phyloP scores from a whole-genome alignment of 2,888 invertebrate species.

The Pollenia labialis region DNA sequence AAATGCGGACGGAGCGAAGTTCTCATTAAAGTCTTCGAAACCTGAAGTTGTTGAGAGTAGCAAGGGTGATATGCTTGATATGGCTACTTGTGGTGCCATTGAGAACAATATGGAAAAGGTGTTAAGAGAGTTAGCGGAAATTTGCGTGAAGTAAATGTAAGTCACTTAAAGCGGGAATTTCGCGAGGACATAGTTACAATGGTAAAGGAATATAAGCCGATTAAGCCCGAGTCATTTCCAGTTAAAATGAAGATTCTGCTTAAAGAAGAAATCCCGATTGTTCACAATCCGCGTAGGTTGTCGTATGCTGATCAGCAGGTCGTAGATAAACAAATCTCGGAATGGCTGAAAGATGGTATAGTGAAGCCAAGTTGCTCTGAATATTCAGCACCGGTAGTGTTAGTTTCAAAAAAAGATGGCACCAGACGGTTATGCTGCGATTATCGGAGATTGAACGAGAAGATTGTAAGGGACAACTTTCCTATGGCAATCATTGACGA shows the following conservation, averaged over 20 bases:
- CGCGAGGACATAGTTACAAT: neutral
- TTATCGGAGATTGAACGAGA: constrained; percentile 50
- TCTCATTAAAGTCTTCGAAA: neutral
- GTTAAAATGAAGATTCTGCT: constrained; percentile 76
- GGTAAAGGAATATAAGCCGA: constrained; percentile 77
- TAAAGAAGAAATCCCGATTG: constrained; percentile 77
- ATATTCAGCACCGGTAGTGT: constrained; percentile 53
- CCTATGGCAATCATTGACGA: constrained; percentile 64
- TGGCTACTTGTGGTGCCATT: neutral
- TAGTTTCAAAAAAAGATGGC: constrained; percentile 60
- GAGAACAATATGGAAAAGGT: neutral
- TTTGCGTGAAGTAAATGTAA: constrained; percentile 1
- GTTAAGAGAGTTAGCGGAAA: neutral
- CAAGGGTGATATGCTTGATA: no score
- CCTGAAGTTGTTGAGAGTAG: neutral
- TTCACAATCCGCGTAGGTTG: constrained; percentile 72
- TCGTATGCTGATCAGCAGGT: no score
- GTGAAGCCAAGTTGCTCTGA: constrained; percentile 58
- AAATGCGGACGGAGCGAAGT: constrained; percentile 13
- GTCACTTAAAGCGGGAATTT: constrained; percentile 4
- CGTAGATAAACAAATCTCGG: neutral
- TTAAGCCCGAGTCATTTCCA: neutral
- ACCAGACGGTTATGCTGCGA: constrained; percentile 60
- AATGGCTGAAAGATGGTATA: constrained; percentile 29
- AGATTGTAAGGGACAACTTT: constrained; percentile 62